Percentiles rank a stretch among this genome's conserved stretches.
These are phyloP conservation scores for Meteorus colon DNA, from an alignment of 2,888 invertebrate species.

Conservation along the genomic window DNA sequence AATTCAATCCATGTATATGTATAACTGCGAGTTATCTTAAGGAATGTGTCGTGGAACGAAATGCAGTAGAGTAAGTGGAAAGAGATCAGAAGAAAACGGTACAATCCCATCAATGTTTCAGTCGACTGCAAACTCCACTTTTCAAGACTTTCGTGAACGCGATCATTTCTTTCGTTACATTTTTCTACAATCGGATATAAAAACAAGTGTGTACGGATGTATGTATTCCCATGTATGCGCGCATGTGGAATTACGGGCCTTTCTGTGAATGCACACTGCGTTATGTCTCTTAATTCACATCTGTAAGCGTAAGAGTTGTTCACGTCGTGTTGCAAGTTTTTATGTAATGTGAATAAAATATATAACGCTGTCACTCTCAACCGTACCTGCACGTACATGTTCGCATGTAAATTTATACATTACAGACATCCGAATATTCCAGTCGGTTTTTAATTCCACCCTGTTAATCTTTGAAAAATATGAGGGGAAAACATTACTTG, in stretches of 20 bases:
- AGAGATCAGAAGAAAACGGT: background rate
- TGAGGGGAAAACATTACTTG: no score
- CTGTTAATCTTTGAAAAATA: no score
- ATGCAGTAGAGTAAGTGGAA: background rate
- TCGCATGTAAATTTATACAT: background rate
- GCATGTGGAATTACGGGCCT: background rate
- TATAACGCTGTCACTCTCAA: background rate
- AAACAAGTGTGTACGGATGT: background rate
- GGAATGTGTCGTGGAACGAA: background rate
- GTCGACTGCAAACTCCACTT: background rate
- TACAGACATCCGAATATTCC: no score
- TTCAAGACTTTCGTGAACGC: constrained; percentile 11
- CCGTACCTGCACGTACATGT: background rate
- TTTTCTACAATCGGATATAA: background rate
- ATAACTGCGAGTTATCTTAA: background rate
- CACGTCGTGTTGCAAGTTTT: background rate
- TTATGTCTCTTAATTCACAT: background rate
- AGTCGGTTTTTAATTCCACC: no score
- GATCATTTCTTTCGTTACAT: background rate
- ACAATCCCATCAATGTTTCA: constrained; percentile 9
- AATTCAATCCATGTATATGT: background rate
- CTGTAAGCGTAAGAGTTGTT: background rate
- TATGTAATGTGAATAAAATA: constrained; percentile 15
- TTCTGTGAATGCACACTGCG: background rate
- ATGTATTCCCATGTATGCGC: background rate